Conservation (phyloP, 2,113 vertebrate genomes). For the Arenaria interpres region DNA sequence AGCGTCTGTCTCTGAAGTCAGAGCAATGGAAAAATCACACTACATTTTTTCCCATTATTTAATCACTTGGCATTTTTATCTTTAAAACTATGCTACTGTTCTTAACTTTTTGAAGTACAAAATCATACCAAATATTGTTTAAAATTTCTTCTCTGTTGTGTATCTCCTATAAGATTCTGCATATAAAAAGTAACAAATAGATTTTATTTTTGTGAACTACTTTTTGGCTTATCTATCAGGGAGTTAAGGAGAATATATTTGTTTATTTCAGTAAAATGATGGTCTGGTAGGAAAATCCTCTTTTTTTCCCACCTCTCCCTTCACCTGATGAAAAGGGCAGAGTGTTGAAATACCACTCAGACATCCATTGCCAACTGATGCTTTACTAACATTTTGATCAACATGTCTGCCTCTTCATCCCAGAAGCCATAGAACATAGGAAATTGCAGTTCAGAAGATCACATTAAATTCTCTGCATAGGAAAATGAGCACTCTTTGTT, state of each 20-base stretch:
- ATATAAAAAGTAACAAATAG: not conserved
- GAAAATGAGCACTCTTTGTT: not conserved
- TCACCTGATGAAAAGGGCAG: not conserved
- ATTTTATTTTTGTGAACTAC: not conserved
- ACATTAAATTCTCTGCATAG: not conserved
- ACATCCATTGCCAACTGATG: slow-evolving; percentile 15
- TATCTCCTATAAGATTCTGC: not conserved
- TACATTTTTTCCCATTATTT: not conserved
- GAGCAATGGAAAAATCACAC: not conserved
- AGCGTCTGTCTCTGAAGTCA: not conserved
- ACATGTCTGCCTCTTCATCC: slow-evolving; percentile 50
- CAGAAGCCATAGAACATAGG: not conserved
- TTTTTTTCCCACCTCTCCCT: not conserved
- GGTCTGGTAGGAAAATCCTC: not conserved
- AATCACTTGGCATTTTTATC: not conserved
- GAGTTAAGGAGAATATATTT: not conserved
- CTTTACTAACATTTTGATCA: slow-evolving; percentile 54
- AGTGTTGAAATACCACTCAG: slow-evolving; percentile 31
- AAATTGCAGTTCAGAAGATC: slow-evolving; percentile 38
- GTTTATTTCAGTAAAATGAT: not conserved
- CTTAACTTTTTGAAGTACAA: not conserved
- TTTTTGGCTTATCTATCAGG: not conserved
- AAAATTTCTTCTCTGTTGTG: not conserved
- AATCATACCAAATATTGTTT: not conserved
- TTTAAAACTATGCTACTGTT: not conserved